phyloP scores from a whole-genome alignment of 2,113 vertebrate genomes.

The Cepphus grylle region DNA sequence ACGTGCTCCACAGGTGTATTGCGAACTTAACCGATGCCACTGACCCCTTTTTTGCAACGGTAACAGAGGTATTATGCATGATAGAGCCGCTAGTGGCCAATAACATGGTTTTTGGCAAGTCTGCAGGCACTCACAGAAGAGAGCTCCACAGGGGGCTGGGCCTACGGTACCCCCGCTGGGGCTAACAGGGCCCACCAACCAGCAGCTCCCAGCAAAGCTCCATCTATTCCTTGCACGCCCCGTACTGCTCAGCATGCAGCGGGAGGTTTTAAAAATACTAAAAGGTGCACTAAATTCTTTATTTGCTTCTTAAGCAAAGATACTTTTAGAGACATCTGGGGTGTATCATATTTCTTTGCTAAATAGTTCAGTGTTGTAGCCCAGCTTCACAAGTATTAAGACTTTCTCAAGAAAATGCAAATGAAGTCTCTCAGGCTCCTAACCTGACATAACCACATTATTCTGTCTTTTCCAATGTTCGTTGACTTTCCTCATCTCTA shows the following conservation, averaged over 20 bases:
- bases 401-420: neutral
- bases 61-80: neutral
- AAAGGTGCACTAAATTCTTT: neutral
- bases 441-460: neutral
- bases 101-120: neutral
- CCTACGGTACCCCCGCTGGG: neutral
- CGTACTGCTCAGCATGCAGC: neutral
- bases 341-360: neutral
- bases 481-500: neutral
- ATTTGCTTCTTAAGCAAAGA: neutral
- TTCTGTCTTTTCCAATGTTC: neutral
- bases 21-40: neutral
- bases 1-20: neutral
- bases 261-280: neutral
- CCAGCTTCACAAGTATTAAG: neutral
- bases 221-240: neutral
- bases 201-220: neutral
- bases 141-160: neutral
- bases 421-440: neutral
- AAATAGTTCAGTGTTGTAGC: neutral
- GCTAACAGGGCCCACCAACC: accelerated
- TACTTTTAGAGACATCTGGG: neutral
- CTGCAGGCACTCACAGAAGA: neutral
- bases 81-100: neutral
- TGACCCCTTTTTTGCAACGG: neutral